phyloP scores from a whole-genome alignment of 2,888 invertebrate species.

The Hirtodrosophila alboralis region DNA sequence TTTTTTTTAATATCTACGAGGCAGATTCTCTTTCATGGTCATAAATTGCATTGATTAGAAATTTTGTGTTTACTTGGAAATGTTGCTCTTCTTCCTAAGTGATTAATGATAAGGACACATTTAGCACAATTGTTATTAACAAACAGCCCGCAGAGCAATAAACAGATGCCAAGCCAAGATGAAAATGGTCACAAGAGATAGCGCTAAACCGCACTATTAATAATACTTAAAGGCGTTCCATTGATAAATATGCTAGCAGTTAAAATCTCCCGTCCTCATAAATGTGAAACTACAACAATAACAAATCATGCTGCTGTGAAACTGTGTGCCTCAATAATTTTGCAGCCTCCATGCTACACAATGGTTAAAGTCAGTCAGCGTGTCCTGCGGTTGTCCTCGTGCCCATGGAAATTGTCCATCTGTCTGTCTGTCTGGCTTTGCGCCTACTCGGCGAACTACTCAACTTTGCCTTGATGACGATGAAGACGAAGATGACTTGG shows the following conservation, averaged over 20 bases:
- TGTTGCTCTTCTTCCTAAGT: slow-evolving; percentile 24
- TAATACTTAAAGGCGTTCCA: slow-evolving; percentile 62
- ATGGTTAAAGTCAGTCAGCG: slow-evolving; percentile 28
- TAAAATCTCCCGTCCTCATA: slow-evolving; percentile 56
- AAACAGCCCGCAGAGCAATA: slow-evolving; percentile 33
- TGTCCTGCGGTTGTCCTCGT: slow-evolving; percentile 29
- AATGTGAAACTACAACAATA: slow-evolving; percentile 51
- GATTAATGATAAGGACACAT: slow-evolving; percentile 68
- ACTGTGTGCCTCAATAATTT: slow-evolving; percentile 24
- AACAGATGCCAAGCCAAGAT: slow-evolving; percentile 32
- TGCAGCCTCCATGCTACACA: slow-evolving; percentile 20
- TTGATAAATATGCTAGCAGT: slow-evolving; percentile 66
- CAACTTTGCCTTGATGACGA: slow-evolving; percentile 46
- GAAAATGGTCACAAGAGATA: slow-evolving; percentile 35
- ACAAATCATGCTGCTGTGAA: slow-evolving; percentile 53
- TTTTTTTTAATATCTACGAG: slow-evolving; percentile 6
- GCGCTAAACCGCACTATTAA: slow-evolving; percentile 66
- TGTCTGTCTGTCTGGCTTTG: slow-evolving; percentile 5
- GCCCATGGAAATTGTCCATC: slow-evolving; percentile 12
- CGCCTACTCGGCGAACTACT: slow-evolving; percentile 60
- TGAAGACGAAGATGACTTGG: slow-evolving; percentile 25
- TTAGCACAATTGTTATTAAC: slow-evolving; percentile 51
- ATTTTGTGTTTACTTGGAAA: slow-evolving; percentile 17
- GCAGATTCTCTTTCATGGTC: slow-evolving; percentile 39
- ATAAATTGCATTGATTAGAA: slow-evolving; percentile 58